Evolutionary conservation across 1,140 invertebrate species (phyloP).

Genomic region (Leptinotarsa undecemlineata): DNA sequence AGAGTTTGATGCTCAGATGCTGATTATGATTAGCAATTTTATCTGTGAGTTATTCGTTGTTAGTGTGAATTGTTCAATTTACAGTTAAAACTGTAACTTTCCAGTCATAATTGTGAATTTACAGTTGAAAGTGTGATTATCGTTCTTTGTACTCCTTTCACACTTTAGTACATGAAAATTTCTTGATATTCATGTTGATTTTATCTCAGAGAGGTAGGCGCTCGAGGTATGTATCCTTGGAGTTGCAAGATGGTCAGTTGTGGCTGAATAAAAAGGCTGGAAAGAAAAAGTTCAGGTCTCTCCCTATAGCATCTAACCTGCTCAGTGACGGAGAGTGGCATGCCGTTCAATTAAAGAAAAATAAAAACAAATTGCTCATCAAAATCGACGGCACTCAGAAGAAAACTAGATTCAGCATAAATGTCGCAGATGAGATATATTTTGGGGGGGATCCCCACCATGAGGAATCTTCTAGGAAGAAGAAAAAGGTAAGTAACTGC

Average conservation of each 20-base stretch:
- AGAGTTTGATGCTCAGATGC: no score
- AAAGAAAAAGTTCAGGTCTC: constrained; percentile 68
- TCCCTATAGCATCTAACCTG: constrained; percentile 55
- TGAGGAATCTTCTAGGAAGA: constrained; percentile 25
- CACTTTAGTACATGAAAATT: not conserved
- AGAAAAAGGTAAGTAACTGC: constrained; percentile 33
- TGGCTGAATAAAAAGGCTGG: constrained; percentile 69
- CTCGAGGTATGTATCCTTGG: constrained; percentile 62
- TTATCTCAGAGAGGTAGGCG: constrained; percentile 18
- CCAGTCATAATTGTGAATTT: no score
- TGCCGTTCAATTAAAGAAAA: constrained; percentile 63
- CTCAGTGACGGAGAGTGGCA: constrained; percentile 87
- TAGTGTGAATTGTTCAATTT: no score
- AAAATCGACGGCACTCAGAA: constrained; percentile 68
- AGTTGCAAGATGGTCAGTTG: constrained; percentile 73
- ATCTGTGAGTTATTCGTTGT: no score
- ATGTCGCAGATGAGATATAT: constrained; percentile 70
- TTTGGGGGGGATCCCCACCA: constrained; percentile 76
- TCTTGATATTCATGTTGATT: not conserved
- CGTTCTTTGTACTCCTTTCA: no score
- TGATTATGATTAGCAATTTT: no score
- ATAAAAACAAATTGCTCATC: constrained; percentile 65
- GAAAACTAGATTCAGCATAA: constrained; percentile 63
- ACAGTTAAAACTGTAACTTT: no score
- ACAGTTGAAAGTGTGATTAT: no score